Evolutionary conservation across 2,113 vertebrate species (phyloP).

Genomic region (Eubucco bourcierii): DNA sequence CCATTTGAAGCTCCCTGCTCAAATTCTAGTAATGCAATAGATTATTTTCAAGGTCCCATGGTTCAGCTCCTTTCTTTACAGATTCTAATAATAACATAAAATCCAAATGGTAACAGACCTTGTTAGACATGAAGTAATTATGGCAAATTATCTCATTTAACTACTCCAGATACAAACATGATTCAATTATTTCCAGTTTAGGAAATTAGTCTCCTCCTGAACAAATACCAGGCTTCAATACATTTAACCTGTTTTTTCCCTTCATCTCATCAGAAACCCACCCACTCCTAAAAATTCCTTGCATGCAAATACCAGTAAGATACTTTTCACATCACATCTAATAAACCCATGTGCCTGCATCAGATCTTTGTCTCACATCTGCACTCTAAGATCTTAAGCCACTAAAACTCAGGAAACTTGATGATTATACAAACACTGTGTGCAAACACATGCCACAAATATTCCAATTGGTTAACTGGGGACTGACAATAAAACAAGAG

Average conservation of each 20-base stretch:
- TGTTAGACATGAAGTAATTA: conserved; percentile 34
- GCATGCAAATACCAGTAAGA: not conserved
- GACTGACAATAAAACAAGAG: not conserved
- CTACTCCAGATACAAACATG: conserved; percentile 33
- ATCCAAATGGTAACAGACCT: conserved; percentile 28
- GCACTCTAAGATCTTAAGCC: not conserved
- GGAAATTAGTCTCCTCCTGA: conserved; percentile 22
- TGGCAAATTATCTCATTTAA: conserved; percentile 33
- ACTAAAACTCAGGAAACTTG: not conserved
- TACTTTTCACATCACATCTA: not conserved
- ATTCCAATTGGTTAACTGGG: not conserved
- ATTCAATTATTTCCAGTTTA: conserved; percentile 55
- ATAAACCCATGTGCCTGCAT: not conserved
- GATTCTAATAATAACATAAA: not conserved
- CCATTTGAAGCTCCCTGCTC: not conserved
- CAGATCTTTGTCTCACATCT: not conserved
- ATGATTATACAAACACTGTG: not conserved
- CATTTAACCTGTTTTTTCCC: conserved; percentile 7
- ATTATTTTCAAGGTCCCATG: not conserved
- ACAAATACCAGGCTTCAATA: conserved; percentile 2
- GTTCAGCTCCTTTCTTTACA: not conserved
- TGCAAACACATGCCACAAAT: not conserved
- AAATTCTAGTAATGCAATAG: not conserved
- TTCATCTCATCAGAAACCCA: not conserved
- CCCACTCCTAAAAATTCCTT: not conserved